Percentiles rank a stretch among this genome's conserved stretches.
Evolutionary conservation across 2,113 vertebrate genomes (phyloP).

Genomic region (Mirza zaza): DNA sequence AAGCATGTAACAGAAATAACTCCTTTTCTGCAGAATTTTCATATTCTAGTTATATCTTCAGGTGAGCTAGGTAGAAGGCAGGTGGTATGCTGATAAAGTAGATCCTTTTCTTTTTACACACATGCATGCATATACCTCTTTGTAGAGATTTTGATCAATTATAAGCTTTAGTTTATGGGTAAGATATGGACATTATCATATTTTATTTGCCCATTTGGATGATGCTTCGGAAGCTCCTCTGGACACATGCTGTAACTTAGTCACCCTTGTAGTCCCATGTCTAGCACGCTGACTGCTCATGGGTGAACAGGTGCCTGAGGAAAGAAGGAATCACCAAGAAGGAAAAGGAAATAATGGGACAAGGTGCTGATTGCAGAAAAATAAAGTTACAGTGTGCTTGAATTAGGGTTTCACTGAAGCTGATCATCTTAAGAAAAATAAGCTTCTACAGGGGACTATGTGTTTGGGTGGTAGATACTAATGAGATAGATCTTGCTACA

Average conservation of each 20-base stretch:
- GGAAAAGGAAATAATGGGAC: neutral
- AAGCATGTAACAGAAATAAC: neutral
- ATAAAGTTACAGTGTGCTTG: neutral
- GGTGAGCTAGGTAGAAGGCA: neutral
- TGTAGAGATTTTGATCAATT: too few relatives aligned
- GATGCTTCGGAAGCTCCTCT: neutral
- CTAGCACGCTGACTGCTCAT: fast-evolving
- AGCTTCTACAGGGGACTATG: neutral
- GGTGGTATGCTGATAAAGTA: neutral
- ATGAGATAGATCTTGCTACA: neutral
- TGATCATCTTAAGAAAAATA: neutral
- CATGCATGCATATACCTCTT: fast-evolving
- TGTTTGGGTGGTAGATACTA: neutral
- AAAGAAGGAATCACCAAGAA: neutral
- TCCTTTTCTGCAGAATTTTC: neutral
- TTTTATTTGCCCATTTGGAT: neutral
- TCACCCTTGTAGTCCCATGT: fast-evolving
- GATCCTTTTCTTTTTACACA: neutral
- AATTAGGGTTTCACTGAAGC: neutral
- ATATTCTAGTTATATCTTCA: neutral
- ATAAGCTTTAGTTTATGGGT: neutral
- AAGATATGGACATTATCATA: neutral
- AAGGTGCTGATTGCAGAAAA: neutral
- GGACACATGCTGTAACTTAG: fast-evolving
- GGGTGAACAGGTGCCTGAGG: neutral